phyloP scores from a whole-genome alignment of 2,113 vertebrate genomes.

The Scortum barcoo region DNA sequence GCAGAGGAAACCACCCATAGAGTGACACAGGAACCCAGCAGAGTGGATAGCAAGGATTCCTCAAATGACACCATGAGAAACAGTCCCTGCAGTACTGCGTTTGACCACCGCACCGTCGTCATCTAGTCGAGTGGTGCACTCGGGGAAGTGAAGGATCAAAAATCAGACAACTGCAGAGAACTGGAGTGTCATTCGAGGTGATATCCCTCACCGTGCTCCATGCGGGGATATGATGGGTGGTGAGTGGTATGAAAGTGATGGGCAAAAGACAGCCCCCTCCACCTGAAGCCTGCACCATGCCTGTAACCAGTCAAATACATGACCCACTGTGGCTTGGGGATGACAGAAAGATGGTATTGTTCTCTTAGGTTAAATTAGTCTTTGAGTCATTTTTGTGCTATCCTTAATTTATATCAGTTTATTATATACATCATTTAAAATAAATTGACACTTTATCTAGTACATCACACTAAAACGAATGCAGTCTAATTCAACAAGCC shows the following conservation, averaged over 20 bases:
- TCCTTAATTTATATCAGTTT: not conserved
- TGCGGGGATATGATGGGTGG: slow-evolving; percentile 1
- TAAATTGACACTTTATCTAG: not conserved
- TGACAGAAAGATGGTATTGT: not conserved
- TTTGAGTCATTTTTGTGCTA: not conserved
- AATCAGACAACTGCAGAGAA: slow-evolving; percentile 29
- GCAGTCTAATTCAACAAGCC: not conserved
- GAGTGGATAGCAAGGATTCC: slow-evolving; percentile 60
- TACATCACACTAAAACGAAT: not conserved
- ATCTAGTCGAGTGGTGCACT: slow-evolving; percentile 13
- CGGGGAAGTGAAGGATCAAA: slow-evolving; percentile 6
- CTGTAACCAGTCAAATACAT: slow-evolving; percentile 61
- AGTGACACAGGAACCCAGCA: slow-evolving; percentile 46
- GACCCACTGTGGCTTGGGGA: slow-evolving; percentile 60
- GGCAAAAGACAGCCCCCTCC: slow-evolving; percentile 44
- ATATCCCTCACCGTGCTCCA: not conserved
- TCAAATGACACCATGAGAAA: slow-evolving; percentile 66
- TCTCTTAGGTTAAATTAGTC: not conserved
- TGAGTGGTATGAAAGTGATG: slow-evolving; percentile 17
- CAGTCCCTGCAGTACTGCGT: slow-evolving; percentile 56
- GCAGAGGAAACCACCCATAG: slow-evolving; percentile 61
- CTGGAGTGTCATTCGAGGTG: slow-evolving; percentile 27
- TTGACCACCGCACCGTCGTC: slow-evolving; percentile 32
- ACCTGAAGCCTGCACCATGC: slow-evolving; percentile 38
- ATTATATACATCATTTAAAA: too few relatives aligned